A percentile compares a stretch with the other conserved stretches of the same genome.
Evolutionary conservation across 1,140 invertebrate species (phyloP).

Genomic region (Aporrectodea caliginosa): DNA sequence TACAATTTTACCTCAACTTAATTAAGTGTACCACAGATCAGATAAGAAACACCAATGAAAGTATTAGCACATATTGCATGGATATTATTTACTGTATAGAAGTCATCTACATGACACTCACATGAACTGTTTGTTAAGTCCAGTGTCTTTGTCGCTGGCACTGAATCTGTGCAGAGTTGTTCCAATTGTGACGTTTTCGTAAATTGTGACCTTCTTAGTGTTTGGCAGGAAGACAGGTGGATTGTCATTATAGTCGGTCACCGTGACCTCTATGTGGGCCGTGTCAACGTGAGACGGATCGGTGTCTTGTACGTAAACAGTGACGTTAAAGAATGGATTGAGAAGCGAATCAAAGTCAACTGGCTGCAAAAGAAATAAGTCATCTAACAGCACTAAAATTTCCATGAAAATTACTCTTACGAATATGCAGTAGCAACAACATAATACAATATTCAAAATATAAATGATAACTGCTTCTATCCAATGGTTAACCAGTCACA

Average conservation of each 20-base stretch:
- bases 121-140: slow-evolving; percentile 38
- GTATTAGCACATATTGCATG: not conserved
- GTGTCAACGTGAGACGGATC: slow-evolving; percentile 19
- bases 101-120: slow-evolving; percentile 73
- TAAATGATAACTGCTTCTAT: not conserved
- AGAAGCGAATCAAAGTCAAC: slow-evolving; percentile 30
- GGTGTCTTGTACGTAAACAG: slow-evolving; percentile 30
- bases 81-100: not conserved
- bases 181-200: slow-evolving; percentile 83
- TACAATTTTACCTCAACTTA: not conserved
- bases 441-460: not conserved
- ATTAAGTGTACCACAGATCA: not conserved
- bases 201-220: slow-evolving; percentile 72
- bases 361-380: slow-evolving; percentile 7
- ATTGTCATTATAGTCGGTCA: slow-evolving; percentile 53
- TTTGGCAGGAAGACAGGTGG: slow-evolving; percentile 61
- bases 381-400: not conserved
- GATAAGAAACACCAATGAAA: not conserved
- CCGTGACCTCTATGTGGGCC: slow-evolving; percentile 24
- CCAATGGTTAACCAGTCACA: not conserved
- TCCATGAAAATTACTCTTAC: not conserved
- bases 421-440: not conserved
- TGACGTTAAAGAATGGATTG: slow-evolving; percentile 29
- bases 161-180: slow-evolving; percentile 86
- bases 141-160: slow-evolving; percentile 87